Conservation (phyloP, 2,888 invertebrate species). For the Neria commutata region DNA sequence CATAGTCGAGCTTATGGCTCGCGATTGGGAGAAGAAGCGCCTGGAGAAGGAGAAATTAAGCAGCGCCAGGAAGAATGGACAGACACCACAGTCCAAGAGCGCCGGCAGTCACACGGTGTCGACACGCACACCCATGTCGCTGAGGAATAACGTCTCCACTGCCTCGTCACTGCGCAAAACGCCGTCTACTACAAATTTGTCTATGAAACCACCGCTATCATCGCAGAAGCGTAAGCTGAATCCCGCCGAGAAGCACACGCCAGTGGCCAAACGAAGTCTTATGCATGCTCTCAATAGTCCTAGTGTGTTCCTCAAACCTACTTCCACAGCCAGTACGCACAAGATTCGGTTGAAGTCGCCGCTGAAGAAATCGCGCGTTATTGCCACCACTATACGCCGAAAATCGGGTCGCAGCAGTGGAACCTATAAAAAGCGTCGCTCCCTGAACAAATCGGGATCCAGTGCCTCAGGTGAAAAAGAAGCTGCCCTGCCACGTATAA, state of each 20-base stretch:
- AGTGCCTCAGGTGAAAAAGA: too few species aligned
- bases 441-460: slow-evolving; percentile 28
- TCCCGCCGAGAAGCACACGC: slow-evolving; percentile 30
- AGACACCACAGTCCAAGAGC: slow-evolving; percentile 22
- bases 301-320: slow-evolving; percentile 34
- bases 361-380: slow-evolving; percentile 42
- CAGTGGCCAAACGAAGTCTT: slow-evolving; percentile 53
- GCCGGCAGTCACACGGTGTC: slow-evolving; percentile 11
- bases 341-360: slow-evolving; percentile 41
- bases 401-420: slow-evolving; percentile 46
- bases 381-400: slow-evolving; percentile 48
- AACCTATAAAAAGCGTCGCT: slow-evolving; percentile 38
- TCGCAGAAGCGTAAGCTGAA: slow-evolving; percentile 46
- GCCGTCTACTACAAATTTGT: slow-evolving; percentile 42
- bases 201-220: slow-evolving; percentile 26
- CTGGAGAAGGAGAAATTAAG: slow-evolving; percentile 49
- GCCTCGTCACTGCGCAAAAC: slow-evolving; percentile 44
- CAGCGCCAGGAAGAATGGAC: slow-evolving; percentile 62
- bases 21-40: slow-evolving; percentile 67
- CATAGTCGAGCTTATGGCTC: slow-evolving; percentile 67
- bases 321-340: slow-evolving; percentile 15
- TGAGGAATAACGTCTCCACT: slow-evolving; percentile 40
- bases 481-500: slow-evolving; percentile 23
- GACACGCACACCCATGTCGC: slow-evolving; percentile 48
- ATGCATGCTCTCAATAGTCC: slow-evolving; percentile 45